Base-by-base conservation (phyloP, 2,797 vertebrate genomes). In the Silurus lanzhouensis region DNA sequence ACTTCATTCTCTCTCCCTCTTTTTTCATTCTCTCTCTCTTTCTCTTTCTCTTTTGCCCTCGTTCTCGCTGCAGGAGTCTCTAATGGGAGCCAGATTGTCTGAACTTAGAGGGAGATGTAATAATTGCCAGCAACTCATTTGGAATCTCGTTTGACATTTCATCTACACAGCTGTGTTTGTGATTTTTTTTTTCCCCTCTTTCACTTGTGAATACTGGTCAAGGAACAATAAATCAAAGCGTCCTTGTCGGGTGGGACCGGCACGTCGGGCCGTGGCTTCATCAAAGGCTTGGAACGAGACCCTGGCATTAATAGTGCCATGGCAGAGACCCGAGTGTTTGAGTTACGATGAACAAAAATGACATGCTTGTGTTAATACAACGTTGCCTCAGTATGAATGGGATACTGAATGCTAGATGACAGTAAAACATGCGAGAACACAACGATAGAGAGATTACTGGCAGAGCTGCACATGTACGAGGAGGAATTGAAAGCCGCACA, bases 61-160 rank as follows among this genome's bases (percentile, higher is more conserved):
- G 0, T 77, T 82, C 52, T 61, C 63, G 0, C 82, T 82, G 58
- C 71, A 64, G 80, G 75, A 83, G 80, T 17, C 61, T 80, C 61
- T 86, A 88, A 88, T 88, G 83, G 66, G 79, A 82, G 67, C 89
- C 87, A 84, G 89, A 85, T 87, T 88, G 78, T 84, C 81, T 55
- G 83, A 63, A 77, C 82, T 85, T 61, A 55, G 71, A 77, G 83
- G 74, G 87, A 70, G 84, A 81, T 87, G 82, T 86, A 84, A 82
- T 85, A 88, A 88, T 88, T 87, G 86, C 82, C 81, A 83, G 85
- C 86, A 86, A 78, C 84, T 88, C 86, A 74, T 88, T 75, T 64
- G 75, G 84, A 88, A 87, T 79, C 86, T 67, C 75, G n/a, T 87
- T 84, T 84, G 68, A 87, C 83, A 85, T 82, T 87, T 86, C 81